Conservation (phyloP, 1,140 invertebrate species). For the Lithobius niger region DNA sequence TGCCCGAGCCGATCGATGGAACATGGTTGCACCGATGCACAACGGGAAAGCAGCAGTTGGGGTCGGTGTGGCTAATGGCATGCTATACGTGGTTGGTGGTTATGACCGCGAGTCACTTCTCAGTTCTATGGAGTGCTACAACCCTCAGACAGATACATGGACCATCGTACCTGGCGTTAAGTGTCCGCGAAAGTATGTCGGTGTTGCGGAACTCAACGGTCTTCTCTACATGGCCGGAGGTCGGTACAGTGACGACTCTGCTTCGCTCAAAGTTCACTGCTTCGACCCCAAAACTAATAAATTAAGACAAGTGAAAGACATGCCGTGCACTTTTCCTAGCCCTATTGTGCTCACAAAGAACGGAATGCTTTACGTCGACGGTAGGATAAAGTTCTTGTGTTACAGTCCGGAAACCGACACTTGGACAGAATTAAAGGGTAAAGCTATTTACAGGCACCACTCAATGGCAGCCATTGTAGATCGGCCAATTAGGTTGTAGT, state of each 20-base stretch:
- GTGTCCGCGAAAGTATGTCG: conserved; percentile 11
- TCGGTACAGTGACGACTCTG: conserved; percentile 11
- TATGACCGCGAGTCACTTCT: conserved; percentile 31
- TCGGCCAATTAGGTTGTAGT: conserved; percentile 6
- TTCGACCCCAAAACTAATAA: conserved; percentile 12
- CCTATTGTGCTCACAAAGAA: conserved; percentile 6
- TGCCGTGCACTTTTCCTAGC: conserved; percentile 13
- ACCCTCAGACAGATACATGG: conserved; percentile 34
- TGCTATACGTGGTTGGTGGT: conserved; percentile 39
- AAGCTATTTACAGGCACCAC: conserved; percentile 11
- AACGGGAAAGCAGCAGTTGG: conserved; percentile 23
- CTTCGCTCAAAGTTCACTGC: conserved; percentile 12
- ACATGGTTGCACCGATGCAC: conserved; percentile 41
- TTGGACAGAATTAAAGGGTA: conserved; percentile 12
- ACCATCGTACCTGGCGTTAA: conserved; percentile 24
- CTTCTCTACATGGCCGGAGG: conserved; percentile 10
- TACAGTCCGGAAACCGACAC: conserved; percentile 10
- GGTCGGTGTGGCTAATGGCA: conserved; percentile 34
- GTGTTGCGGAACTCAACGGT: conserved; percentile 8
- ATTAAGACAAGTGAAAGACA: conserved; percentile 11
- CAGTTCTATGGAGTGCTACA: conserved; percentile 39
- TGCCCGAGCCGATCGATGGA: conserved; percentile 44
- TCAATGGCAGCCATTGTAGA: conserved; percentile 13
- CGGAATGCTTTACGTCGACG: conserved; percentile 10
- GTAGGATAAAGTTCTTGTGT: conserved; percentile 10